Evolutionary conservation across 2,797 vertebrate species (phyloP), one percentile per base, ranked within the genome.

Genomic region (Xyrichtys novacula): DNA sequence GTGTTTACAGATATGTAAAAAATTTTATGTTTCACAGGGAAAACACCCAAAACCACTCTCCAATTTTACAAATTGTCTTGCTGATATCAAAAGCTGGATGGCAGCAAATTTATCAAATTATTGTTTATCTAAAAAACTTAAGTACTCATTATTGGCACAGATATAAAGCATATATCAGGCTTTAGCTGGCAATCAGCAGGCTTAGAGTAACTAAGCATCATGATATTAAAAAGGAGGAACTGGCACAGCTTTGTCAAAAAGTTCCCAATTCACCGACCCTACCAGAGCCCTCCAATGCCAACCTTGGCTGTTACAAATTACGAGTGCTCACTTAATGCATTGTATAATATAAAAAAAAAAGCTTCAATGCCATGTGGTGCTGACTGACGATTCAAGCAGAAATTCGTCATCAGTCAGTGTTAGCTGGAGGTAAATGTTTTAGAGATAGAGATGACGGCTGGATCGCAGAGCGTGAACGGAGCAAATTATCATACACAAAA

Each of bases 151-250:
- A 2, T 12, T 12, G 14, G 10, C n/a, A n/a, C n/a, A n/a, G n/a
- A 12, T 34, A 9, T 34, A 14, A 9, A 15, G 36, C n/a, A 9
- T n/a, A 36, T 20, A 31, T 31, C 12, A 59, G 20, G 47, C 40
- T 59, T 9, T 14, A 65, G 20, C 12, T 19, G 32, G 29, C 15
- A 28, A 39, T 29, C 3, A 5, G 11, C 7, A 26, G 17, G 20
- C 15, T 53, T 65, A 58, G 36, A 61, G 19, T 47, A 56, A 9
- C 34, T 19, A 31, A 2, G 28, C 38, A 47, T 29, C 15, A 44
- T 23, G 5, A 12, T 12, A 34, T 34, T 2, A 52, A 36, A 22
- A 8, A 43, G 11, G 2, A 16, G 8, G 5, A 46, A 32, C 2
- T 12, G 12, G 12, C 22, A 19, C 29, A 19, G 32, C 19, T 54